Conservation (phyloP, 2,797 vertebrate genomes). For the Coregonus suidteri region DNA sequence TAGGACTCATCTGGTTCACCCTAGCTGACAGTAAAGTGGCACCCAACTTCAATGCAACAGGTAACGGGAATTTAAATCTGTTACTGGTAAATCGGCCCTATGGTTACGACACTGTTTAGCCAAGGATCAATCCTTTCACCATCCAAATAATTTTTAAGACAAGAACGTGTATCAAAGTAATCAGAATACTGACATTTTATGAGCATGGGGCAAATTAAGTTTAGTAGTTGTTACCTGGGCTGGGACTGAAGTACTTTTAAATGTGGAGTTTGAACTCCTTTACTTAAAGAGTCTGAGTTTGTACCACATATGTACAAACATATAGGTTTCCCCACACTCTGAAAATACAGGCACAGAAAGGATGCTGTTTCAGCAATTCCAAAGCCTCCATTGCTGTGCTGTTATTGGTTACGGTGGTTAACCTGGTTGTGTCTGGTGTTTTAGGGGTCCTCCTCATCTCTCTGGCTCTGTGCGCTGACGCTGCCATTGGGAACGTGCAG, state of each 20-base stretch:
- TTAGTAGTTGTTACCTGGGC: not conserved
- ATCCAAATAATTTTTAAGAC: too few species aligned
- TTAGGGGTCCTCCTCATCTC: conserved; percentile 93
- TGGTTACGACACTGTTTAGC: not conserved
- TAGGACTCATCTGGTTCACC: conserved; percentile 98
- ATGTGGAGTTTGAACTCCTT: not conserved
- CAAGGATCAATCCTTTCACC: not conserved
- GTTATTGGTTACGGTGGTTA: not conserved
- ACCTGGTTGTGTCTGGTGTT: not conserved
- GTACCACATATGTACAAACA: too few species aligned
- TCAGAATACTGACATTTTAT: not conserved
- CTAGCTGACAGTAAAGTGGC: conserved; percentile 93
- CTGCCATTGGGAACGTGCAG: conserved; percentile 96
- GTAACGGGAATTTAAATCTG: conserved; percentile 63
- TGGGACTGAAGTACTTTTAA: not conserved
- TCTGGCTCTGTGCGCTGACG: conserved; percentile 93
- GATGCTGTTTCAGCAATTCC: too few species aligned
- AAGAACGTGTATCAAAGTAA: too few species aligned
- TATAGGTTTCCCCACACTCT: too few species aligned
- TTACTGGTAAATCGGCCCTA: not conserved
- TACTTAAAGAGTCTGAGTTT: too few species aligned
- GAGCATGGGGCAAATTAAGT: not conserved
- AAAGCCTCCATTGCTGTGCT: not conserved
- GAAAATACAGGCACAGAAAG: too few species aligned
- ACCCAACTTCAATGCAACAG: conserved; percentile 96